Evolutionary conservation across 2,797 vertebrate species (phyloP), one percentile per base, ranked within the genome.

Genomic region (Pseudochirops cupreus): DNA sequence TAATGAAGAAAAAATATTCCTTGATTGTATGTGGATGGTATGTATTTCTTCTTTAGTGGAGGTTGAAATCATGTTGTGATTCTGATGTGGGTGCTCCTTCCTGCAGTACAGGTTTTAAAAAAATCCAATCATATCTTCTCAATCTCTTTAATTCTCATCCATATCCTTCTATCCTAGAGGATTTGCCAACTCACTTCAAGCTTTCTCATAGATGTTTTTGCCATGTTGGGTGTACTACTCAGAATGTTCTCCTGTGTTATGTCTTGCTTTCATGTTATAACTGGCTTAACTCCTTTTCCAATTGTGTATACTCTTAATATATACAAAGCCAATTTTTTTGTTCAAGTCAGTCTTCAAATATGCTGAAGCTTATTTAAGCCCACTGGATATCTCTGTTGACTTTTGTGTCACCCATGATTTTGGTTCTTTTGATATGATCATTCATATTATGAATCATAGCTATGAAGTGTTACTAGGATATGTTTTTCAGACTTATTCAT

Each of bases 1-100:
- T 55, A 10, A 52, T 56, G 46, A 92, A 95, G 93, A 94, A 92
- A 56, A 67, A 93, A 21, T 0, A 53, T 58, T 94, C 93, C 9
- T 54, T n/a, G 91, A 94, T 92, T n/a, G 31, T 18, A 31, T 50
- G 46, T 54, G 50, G 31, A 62, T 39, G 28, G 11, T 57, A 31
- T 39, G 4, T 91, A 92, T 21, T 50, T 94, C 50, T 54, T 90
- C 29, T 90, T 50, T 91, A 55, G 62, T 39, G n/a, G 59, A 74
- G 62, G n/a, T 39, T n/a, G 33, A 74, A 74, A 21, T 39, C 14
- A 39, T 39, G 33, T 67, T n/a, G 14, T 7, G 5, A n/a, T 7
- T 6, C 33, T 74, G 18, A 12, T n/a, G 33, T 74, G 16, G 5
- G 14, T 74, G 0, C 16, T 39, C 33, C 33, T 74, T 74, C 5